Base-by-base conservation (phyloP, 2,888 invertebrate species). In the Parapristionchus giblindavisi region DNA sequence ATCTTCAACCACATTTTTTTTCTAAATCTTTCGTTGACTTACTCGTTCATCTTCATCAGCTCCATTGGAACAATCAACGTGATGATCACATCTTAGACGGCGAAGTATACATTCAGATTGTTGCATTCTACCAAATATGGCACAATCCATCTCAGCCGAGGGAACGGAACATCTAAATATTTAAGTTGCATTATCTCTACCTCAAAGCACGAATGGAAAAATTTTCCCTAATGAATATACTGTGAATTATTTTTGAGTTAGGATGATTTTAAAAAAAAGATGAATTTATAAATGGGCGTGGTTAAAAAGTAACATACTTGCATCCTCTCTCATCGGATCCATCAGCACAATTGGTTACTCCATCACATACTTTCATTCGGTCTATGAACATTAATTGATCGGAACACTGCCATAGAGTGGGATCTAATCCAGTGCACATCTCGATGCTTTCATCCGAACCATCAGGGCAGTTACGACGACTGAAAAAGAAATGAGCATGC, bases 271-370 rank as follows among this genome's bases (percentile, higher is more conserved):
- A 54, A 14, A 54, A 14, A n/a, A 54, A 54, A n/a, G n/a, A 14
- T 54, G 54, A 14, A 61, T 27, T 58, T 29, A 34, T 14, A 8
- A 38, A 29, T n/a, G 24, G 3, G n/a, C n/a, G n/a, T n/a, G n/a
- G n/a, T n/a, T n/a, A n/a, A n/a, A n/a, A 32, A 34, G 0, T 0
- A 4, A 34, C 70, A 29, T 36, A 72, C 72, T 60, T 72, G 77
- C 81, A 81, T 24, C 77, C 63, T n/a, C 34, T 17, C 56, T 80
- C 80, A 58, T 80, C 80, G 14, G 76, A 77, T 27, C 72, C 79
- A 70, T 81, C 81, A 24, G 52, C 72, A 52, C 81, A 81, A 51
- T 81, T 76, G 21, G 71, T 24, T 11, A 71, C 51, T 27, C 81
- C 81, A 38, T 81, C 76, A 65, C 81, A 81, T 14, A 81, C 60